Base-by-base conservation (phyloP, 1,140 invertebrate species). In the Drosophila parabipectinata region DNA sequence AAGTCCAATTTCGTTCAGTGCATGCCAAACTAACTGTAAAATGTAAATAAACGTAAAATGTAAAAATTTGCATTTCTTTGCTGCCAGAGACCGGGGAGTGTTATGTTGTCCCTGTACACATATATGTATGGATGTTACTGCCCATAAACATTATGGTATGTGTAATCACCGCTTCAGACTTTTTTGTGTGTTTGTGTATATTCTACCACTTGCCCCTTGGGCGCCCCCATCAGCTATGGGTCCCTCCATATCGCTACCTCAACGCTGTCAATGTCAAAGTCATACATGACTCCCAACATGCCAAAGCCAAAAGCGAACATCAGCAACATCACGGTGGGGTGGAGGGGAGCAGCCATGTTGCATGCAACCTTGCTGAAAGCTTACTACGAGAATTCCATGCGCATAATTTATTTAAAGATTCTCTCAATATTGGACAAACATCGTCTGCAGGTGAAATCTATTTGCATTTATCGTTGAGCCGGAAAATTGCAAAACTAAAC, bases 391-490 rank as follows among this genome's bases (percentile, higher is more conserved):
- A 87, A 85, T 82, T 80, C 69, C 81, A 85, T 85, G 81, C 75
- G 82, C 82, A 85, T 85, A 85, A 85, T 85, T 85, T 85, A 85
- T 78, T 77, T 75, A 88, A 85, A 82, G 83, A 85, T 85, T 85
- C 82, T 58, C 62, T 78, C 69, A 87, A 82, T 88, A 77, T 87
- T 88, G 78, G 83, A 88, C 78, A 87, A 87, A 79, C 83, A 79
- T 72, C 78, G 83, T 84, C 83, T 88, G 84, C 83, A 88, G 83
- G 84, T 88, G 79, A 88, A 88, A 88, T 89, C 84, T 89, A 83
- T 88, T 88, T 88, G 82, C 83, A 88, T 88, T 89, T 88, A 89
- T 88, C 81, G 82, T 85, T 87, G 82, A 85, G 78, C 82, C 80
- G 82, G 82, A 85, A 85, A 85, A 85, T 88, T 85, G 82, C 83